Evolutionary conservation across 1,140 invertebrate genomes (phyloP).

Genomic region (Macrobrachium nipponense): DNA sequence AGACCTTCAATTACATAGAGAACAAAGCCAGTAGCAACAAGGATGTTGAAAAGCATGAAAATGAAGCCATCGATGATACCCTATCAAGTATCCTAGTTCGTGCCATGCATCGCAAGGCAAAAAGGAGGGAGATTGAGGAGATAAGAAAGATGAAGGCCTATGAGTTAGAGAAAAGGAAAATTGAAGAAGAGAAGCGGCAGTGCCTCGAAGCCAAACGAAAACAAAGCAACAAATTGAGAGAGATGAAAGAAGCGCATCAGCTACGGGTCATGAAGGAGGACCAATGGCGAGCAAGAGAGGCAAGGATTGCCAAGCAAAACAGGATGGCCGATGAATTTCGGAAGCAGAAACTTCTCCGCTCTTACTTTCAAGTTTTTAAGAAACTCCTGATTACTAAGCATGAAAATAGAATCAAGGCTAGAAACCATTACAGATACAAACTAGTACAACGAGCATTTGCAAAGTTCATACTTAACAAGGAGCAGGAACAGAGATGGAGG

Average conservation of each 20-base stretch:
- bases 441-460: slow-evolving; percentile 16
- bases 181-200: slow-evolving; percentile 49
- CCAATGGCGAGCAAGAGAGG: slow-evolving; percentile 35
- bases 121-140: slow-evolving; percentile 38
- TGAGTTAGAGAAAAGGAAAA: slow-evolving; percentile 28
- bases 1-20: slow-evolving; percentile 42
- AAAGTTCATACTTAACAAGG: slow-evolving; percentile 23
- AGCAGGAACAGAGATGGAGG: slow-evolving; percentile 34
- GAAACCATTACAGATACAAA: slow-evolving; percentile 24
- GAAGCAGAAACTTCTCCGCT: slow-evolving; percentile 7
- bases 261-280: slow-evolving; percentile 39
- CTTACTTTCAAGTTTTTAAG: slow-evolving; percentile 30
- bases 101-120: slow-evolving; percentile 37
- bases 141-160: slow-evolving; percentile 28
- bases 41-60: not conserved
- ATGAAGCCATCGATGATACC: not conserved
- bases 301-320: slow-evolving; percentile 27
- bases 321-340: slow-evolving; percentile 36
- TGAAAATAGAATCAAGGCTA: slow-evolving; percentile 28
- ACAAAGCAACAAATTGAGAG: slow-evolving; percentile 23
- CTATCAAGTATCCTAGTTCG: slow-evolving; percentile 47
- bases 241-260: slow-evolving; percentile 36
- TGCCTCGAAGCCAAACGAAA: slow-evolving; percentile 30
- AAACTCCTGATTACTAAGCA: slow-evolving; percentile 26
- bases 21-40: not conserved